Conservation (phyloP, 2,888 invertebrate genomes). For the Cremastinae sp. region DNA sequence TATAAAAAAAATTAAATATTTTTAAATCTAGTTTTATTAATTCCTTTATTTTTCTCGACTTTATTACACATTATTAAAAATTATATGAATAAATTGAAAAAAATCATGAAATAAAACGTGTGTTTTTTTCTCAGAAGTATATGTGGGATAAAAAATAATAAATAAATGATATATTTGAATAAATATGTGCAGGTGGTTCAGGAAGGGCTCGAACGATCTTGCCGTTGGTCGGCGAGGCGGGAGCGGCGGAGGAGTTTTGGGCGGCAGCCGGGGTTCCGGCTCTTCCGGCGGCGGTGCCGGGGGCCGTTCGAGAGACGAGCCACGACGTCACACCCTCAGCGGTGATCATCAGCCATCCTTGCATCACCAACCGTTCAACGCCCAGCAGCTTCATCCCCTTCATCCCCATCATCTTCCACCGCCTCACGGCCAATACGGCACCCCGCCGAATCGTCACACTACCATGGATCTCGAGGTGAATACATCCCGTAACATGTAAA, state of each 20-base stretch:
- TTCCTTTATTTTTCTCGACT: no score
- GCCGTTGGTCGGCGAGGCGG: constrained; percentile 73
- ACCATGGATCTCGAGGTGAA: constrained; percentile 91
- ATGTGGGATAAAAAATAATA: no score
- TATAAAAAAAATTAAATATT: no score
- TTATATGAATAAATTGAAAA: no score
- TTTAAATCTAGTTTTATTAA: no score
- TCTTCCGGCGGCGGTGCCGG: constrained; percentile 69
- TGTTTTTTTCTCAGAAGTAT: no score
- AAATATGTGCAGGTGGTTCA: constrained; percentile 72
- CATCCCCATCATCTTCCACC: constrained; percentile 83
- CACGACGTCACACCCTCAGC: constrained; percentile 90
- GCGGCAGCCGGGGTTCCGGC: constrained; percentile 69
- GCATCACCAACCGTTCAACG: constrained; percentile 81
- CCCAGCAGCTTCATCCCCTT: constrained; percentile 76
- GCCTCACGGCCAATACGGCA: constrained; percentile 82
- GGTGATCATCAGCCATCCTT: constrained; percentile 86
- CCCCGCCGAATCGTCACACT: constrained; percentile 79
- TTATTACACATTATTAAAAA: no score
- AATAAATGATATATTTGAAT: no score
- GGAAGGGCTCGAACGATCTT: constrained; percentile 77
- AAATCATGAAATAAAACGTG: no score
- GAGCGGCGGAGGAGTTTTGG: constrained; percentile 71
- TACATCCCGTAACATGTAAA: constrained; percentile 68
- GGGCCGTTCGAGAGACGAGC: constrained; percentile 86